These are phyloP conservation scores for Cephonodes hylas DNA, from an alignment of 2,888 invertebrate genomes.

Conservation along the genomic window DNA sequence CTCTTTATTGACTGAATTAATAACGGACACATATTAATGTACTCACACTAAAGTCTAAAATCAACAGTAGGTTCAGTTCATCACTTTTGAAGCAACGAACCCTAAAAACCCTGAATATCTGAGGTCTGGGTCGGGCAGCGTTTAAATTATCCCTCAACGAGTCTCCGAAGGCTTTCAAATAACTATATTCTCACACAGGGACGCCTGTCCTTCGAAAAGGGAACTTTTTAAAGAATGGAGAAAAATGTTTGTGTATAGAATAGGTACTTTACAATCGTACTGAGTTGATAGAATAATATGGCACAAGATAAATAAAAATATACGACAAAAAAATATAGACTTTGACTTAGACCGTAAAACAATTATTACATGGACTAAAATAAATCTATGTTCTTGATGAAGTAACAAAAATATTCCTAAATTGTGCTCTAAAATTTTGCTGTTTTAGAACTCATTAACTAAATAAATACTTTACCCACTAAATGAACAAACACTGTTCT, in stretches of 20 bases:
- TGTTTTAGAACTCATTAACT: not conserved
- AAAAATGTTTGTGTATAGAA: not conserved
- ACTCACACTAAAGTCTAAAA: not conserved
- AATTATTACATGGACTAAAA: too few relatives aligned
- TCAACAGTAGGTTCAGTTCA: not conserved
- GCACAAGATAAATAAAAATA: too few relatives aligned
- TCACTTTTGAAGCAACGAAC: not conserved
- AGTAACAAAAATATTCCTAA: too few relatives aligned
- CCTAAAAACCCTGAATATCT: conserved; percentile 15
- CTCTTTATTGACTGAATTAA: too few relatives aligned
- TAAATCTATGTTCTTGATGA: too few relatives aligned
- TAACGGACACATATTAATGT: too few relatives aligned
- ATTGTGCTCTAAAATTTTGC: too few relatives aligned
- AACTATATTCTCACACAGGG: conserved; percentile 11
- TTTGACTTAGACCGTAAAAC: too few relatives aligned
- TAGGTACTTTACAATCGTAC: too few relatives aligned
- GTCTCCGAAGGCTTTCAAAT: conserved; percentile 12
- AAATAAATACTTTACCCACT: too few relatives aligned
- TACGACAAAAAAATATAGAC: too few relatives aligned
- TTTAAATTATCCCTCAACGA: conserved; percentile 28
- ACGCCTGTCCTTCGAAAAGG: not conserved
- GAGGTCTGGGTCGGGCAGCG: conserved; percentile 11
- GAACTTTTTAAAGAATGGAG: not conserved
- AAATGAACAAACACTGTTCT: not conserved
- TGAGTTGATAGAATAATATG: too few relatives aligned